These are phyloP conservation scores for Erebia epiphron DNA, from an alignment of 2,888 invertebrate species.

Conservation along the genomic window DNA sequence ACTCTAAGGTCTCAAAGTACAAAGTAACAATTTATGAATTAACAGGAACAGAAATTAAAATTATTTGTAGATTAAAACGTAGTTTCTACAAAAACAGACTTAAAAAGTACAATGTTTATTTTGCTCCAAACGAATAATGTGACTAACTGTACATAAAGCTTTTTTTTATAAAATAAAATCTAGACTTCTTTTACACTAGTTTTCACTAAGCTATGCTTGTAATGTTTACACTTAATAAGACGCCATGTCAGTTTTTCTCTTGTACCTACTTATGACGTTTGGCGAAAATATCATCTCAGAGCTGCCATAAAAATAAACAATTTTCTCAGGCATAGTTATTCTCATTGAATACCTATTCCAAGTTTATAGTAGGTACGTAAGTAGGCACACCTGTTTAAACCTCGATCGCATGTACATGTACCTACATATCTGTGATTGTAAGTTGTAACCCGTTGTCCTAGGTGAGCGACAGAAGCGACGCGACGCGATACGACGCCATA, in stretches of 20 bases:
- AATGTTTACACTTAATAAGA: constrained; percentile 52
- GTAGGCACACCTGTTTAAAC: too few species aligned
- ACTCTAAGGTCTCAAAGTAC: too few species aligned
- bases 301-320: neutral
- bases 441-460: too few species aligned
- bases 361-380: too few species aligned
- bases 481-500: too few species aligned
- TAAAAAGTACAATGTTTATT: constrained; percentile 57
- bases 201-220: constrained; percentile 68
- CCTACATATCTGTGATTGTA: too few species aligned
- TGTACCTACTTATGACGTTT: constrained; percentile 51
- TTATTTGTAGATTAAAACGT: neutral
- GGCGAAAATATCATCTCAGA: neutral
- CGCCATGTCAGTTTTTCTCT: constrained; percentile 59
- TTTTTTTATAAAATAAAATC: constrained; percentile 75
- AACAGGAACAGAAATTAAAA: too few species aligned
- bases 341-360: too few species aligned
- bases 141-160: constrained; percentile 76
- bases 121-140: constrained; percentile 70
- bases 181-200: constrained; percentile 68
- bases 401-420: too few species aligned
- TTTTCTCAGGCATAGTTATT: neutral
- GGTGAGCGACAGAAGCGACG: too few species aligned
- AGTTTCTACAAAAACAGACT: constrained; percentile 20
- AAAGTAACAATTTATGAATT: too few species aligned